Conservation (phyloP, 2,113 vertebrate species). For the Mungos mungo region DNA sequence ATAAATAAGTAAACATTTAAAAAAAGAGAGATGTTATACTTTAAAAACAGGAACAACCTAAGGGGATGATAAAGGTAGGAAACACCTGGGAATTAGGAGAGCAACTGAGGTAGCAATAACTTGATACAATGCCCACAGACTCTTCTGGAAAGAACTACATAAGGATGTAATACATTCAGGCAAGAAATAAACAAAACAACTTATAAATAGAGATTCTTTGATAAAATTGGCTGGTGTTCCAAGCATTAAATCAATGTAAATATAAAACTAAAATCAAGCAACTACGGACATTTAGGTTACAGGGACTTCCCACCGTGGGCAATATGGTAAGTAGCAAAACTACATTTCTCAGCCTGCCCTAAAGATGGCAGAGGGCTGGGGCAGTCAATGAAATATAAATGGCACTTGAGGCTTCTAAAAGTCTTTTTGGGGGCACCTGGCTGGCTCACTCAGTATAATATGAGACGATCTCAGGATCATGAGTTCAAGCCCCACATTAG, state of each 20-base stretch:
- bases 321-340: background rate
- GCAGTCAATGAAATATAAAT: background rate
- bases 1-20: too few species aligned
- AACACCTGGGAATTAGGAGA: background rate
- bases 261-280: constrained; percentile 42
- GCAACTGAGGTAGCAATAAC: background rate
- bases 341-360: background rate
- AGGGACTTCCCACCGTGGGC: background rate
- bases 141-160: constrained; percentile 33
- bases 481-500: background rate
- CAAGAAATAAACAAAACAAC: background rate
- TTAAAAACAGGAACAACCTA: background rate
- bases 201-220: constrained; percentile 21
- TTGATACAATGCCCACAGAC: background rate
- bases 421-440: background rate
- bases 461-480: background rate
- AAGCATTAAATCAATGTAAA: background rate
- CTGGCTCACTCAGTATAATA: background rate
- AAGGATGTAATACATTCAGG: background rate
- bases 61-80: background rate
- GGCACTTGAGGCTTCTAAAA: background rate
- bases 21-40: background rate
- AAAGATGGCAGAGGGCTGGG: background rate
- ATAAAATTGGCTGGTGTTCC: background rate
- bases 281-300: background rate